These are phyloP conservation scores for Heliconius sara DNA, from an alignment of 2,888 invertebrate genomes.

Conservation along the genomic window DNA sequence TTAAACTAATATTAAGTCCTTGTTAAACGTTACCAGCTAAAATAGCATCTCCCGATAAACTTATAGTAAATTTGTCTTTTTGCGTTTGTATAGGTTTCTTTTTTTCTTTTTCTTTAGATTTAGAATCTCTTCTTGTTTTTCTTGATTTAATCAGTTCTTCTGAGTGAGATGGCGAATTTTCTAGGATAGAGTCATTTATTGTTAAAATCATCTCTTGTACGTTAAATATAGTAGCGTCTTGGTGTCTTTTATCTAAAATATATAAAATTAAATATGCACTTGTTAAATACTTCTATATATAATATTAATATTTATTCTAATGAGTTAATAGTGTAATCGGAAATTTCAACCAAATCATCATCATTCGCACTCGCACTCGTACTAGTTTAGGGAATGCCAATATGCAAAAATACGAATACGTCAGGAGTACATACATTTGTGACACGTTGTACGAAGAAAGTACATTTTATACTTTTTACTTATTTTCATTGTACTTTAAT, in stretches of 20 bases:
- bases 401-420: too few species aligned
- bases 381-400: too few species aligned
- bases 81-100: slow-evolving; percentile 53
- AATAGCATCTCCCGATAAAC: slow-evolving; percentile 62
- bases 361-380: too few species aligned
- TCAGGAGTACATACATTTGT: too few species aligned
- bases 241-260: slow-evolving; percentile 15
- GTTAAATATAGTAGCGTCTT: not conserved
- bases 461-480: too few species aligned
- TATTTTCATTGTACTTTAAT: too few species aligned
- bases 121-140: slow-evolving; percentile 50
- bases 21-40: slow-evolving; percentile 59
- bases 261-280: not conserved
- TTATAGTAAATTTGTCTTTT: slow-evolving; percentile 62
- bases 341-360: too few species aligned
- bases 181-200: not conserved
- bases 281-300: too few species aligned
- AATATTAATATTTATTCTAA: too few species aligned
- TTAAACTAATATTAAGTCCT: too few species aligned
- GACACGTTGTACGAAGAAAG: too few species aligned
- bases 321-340: too few species aligned
- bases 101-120: slow-evolving; percentile 54
- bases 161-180: not conserved
- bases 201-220: not conserved
- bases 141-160: slow-evolving; percentile 46